These are phyloP conservation scores for Sorex maritimensis DNA, from an alignment of 2,797 vertebrate species.

Conservation along the genomic window DNA sequence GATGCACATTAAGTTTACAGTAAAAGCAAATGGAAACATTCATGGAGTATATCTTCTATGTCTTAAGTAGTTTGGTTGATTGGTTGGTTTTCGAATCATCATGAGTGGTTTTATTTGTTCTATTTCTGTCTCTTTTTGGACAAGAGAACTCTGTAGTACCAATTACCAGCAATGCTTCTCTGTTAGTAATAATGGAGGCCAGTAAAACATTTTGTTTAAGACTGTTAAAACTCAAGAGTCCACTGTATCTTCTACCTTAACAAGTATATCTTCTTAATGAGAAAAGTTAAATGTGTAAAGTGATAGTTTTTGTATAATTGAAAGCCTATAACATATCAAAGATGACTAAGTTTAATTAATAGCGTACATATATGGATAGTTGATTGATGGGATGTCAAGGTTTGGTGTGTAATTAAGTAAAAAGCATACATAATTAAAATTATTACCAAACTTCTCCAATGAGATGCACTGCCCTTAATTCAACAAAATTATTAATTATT, in stretches of 20 bases:
- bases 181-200: neutral
- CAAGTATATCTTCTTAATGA: neutral
- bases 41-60: neutral
- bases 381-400: neutral
- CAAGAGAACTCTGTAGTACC: neutral
- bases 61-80: neutral
- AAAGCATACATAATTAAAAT: slow-evolving; percentile 23
- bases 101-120: neutral
- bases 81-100: slow-evolving; percentile 13
- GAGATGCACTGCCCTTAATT: slow-evolving; percentile 51
- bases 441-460: neutral
- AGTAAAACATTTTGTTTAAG: neutral
- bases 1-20: neutral
- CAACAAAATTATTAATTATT: slow-evolving; percentile 33
- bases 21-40: neutral
- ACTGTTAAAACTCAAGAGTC: neutral
- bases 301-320: neutral
- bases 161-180: neutral
- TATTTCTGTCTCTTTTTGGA: neutral
- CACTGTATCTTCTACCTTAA: neutral
- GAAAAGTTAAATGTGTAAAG: slow-evolving; percentile 39
- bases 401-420: slow-evolving; percentile 31
- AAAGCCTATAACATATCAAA: slow-evolving; percentile 45
- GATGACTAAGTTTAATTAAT: slow-evolving; percentile 32
- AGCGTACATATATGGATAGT: neutral